phyloP scores from a whole-genome alignment of 2,797 vertebrate genomes.

The Hephaestus fuliginosus region DNA sequence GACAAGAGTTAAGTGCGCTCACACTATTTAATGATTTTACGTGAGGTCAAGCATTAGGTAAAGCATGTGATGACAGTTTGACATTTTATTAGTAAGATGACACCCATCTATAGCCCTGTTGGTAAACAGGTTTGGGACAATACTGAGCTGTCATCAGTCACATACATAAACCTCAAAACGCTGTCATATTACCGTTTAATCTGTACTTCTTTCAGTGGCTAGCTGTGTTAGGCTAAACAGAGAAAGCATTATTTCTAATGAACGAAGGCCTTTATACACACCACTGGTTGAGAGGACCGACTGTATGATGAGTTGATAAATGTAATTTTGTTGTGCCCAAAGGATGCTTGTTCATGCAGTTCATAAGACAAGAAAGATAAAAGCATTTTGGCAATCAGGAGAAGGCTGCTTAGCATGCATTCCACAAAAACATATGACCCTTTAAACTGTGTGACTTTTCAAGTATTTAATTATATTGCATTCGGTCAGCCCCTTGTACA shows the following conservation, averaged over 20 bases:
- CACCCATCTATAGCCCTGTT: background rate
- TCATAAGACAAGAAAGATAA: background rate
- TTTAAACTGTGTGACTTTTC: background rate
- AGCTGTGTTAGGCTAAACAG: background rate
- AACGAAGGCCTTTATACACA: slow-evolving; percentile 1
- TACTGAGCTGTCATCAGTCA: background rate
- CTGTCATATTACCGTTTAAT: slow-evolving; percentile 5
- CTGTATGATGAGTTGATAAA: background rate
- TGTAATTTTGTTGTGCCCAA: background rate
- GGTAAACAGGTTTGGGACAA: background rate
- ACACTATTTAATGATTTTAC: background rate
- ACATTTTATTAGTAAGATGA: background rate
- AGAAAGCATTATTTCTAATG: slow-evolving; percentile 3
- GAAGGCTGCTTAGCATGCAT: background rate
- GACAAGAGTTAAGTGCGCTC: background rate
- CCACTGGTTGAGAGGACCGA: background rate
- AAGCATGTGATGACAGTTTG: background rate
- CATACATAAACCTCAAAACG: background rate
- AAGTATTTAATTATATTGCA: background rate
- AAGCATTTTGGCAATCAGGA: background rate
- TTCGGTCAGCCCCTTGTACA: background rate
- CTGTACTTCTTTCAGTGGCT: slow-evolving; percentile 1
- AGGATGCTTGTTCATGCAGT: background rate
- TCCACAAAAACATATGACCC: background rate
- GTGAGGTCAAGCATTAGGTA: too few species aligned